phyloP scores from a whole-genome alignment of 2,797 vertebrate genomes.

The Artibeus lituratus region DNA sequence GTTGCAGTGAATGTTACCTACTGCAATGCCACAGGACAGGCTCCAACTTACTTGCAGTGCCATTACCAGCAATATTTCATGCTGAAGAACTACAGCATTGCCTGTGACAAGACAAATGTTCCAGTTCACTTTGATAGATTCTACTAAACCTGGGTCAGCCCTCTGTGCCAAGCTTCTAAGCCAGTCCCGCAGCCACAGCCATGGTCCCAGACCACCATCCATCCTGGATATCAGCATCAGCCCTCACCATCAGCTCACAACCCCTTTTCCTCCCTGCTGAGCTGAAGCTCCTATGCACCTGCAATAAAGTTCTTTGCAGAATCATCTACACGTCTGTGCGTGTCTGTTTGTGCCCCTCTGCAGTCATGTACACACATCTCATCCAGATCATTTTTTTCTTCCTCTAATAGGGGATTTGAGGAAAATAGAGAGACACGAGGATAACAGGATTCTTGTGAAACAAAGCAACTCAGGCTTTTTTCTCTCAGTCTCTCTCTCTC shows the following conservation, averaged over 20 bases:
- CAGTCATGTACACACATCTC: background rate
- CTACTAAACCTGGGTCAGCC: background rate
- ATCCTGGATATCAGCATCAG: background rate
- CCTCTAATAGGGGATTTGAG: background rate
- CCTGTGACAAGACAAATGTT: background rate
- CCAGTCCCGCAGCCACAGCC: background rate
- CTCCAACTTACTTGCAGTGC: rapidly evolving
- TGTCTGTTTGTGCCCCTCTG: background rate
- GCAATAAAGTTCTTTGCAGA: background rate
- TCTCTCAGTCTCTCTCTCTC: background rate
- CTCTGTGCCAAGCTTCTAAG: too few species aligned
- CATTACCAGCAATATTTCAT: background rate
- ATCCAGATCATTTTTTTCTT: background rate
- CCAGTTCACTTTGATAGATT: background rate
- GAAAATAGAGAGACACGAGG: background rate
- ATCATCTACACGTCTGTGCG: background rate
- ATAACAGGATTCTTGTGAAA: background rate
- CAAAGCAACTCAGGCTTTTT: background rate
- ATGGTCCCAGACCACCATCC: background rate
- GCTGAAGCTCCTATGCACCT: background rate
- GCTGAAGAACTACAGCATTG: background rate
- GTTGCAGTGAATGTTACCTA: rapidly evolving
- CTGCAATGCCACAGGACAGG: background rate
- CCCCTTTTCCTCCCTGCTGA: background rate
- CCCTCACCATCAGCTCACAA: background rate